Percentiles rank a stretch among this genome's conserved stretches.
Evolutionary conservation across 2,888 invertebrate genomes (phyloP).

Genomic region (Erannis defoliaria): DNA sequence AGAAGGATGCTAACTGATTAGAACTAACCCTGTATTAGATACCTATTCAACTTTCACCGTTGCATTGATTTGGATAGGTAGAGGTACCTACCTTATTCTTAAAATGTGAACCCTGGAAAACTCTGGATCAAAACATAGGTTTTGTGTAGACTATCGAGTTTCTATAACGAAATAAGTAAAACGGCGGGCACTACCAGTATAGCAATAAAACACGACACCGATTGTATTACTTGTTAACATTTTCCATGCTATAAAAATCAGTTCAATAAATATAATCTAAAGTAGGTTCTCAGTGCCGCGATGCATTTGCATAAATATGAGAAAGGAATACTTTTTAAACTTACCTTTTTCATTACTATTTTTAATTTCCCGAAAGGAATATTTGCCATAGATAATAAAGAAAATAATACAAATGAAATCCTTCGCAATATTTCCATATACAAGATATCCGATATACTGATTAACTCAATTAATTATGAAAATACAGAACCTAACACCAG

Average conservation of each 20-base stretch:
- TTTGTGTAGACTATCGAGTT: too few species aligned
- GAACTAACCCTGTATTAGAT: too few species aligned
- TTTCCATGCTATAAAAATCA: conserved; percentile 40
- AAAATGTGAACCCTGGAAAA: too few species aligned
- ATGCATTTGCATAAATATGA: conserved; percentile 8
- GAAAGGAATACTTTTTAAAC: conserved; percentile 36
- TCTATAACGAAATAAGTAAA: too few species aligned
- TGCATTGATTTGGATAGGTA: too few species aligned
- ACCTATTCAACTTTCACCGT: too few species aligned
- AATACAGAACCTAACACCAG: conserved; percentile 44
- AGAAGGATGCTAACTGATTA: too few species aligned
- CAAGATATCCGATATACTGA: conserved; percentile 28
- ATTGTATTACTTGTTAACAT: conserved; percentile 40
- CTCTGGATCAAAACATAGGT: too few species aligned
- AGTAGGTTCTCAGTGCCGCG: background rate
- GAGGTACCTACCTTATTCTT: too few species aligned
- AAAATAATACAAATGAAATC: background rate
- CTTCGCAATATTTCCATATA: background rate
- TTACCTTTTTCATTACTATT: conserved; percentile 20
- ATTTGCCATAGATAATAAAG: background rate
- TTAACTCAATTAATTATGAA: conserved; percentile 24
- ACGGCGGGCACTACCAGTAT: too few species aligned
- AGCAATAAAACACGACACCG: too few species aligned
- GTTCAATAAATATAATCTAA: conserved; percentile 34
- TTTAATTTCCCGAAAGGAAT: conserved; percentile 28